Evolutionary conservation across 1,140 invertebrate species (phyloP).

Genomic region (Lethrus apterus): DNA sequence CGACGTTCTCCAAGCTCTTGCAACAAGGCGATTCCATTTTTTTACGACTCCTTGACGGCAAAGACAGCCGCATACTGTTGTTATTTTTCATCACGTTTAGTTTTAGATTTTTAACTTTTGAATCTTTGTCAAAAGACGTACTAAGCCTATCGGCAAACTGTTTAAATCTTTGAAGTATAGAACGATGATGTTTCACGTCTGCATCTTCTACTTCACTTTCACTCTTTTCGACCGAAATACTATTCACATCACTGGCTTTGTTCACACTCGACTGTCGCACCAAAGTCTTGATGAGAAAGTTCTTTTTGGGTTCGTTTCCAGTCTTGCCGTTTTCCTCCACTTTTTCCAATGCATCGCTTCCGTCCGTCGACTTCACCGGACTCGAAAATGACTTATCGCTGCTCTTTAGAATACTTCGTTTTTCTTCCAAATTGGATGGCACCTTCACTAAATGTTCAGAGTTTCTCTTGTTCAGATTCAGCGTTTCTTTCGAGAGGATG

Average conservation of each 20-base stretch:
- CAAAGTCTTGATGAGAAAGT: conserved; percentile 13
- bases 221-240: conserved; percentile 28
- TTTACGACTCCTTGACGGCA: conserved; percentile 12
- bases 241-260: conserved; percentile 20
- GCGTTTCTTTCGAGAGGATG: conserved; percentile 36
- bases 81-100: conserved; percentile 25
- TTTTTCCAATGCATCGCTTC: not conserved
- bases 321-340: conserved; percentile 19
- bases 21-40: conserved; percentile 26
- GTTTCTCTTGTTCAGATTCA: conserved; percentile 38
- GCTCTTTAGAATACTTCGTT: conserved; percentile 35
- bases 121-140: conserved; percentile 33
- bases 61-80: conserved; percentile 20
- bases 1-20: conserved; percentile 29
- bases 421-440: conserved; percentile 29
- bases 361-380: conserved; percentile 1
- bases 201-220: conserved; percentile 18
- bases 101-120: conserved; percentile 23
- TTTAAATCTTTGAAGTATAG: conserved; percentile 33
- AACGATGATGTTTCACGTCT: conserved; percentile 19
- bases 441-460: conserved; percentile 36
- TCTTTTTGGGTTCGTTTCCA: conserved; percentile 9
- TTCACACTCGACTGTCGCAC: conserved; percentile 14
- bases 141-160: conserved; percentile 38
- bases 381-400: conserved; percentile 13